Base-by-base conservation (phyloP, 2,113 vertebrate species). In the Mesocricetus auratus region DNA sequence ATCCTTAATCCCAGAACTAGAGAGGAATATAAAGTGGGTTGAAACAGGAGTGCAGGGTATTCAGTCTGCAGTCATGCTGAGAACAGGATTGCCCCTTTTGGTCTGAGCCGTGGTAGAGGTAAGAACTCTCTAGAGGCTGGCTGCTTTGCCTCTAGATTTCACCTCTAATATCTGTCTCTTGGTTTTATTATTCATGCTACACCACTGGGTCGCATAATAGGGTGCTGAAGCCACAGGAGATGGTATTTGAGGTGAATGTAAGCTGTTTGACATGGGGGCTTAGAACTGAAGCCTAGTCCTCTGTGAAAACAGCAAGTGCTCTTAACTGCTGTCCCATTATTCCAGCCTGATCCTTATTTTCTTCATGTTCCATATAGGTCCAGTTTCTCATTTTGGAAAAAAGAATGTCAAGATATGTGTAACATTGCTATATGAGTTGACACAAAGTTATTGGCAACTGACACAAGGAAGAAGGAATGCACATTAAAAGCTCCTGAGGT, bases 201-300 rank as follows among this genome's bases (percentile, higher is more conserved):
- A 15, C 5, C 11, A 13, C 5, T 60, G 53, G 36, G n/a, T 60
- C 6, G 2, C 24, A 42, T 60, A 42, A 42, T 19, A 62, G 24
- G 24, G 24, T 42, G 1, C 31, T 83, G 56, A 58, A 83, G 62
- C n/a, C 24, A n/a, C 15, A 29, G 7, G 24, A 29, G 3, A 17
- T 39, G 3, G 3, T 42, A 7, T 62, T 83, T 31, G 24, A 42
- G n/a, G n/a, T 62, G 58, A 7, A 42, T 83, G n/a, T 83, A 58
- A 17, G n/a, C 24, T 1, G 2, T 11, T 3, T 29, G 58, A 16
- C 13, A 8, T 29, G n/a, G n/a, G n/a, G 2, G 17, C 22, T 62
- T 83, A 31, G n/a, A 82, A 26, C 33, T 82, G 36, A 62, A 42
- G 24, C 15, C 39, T 29, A 31, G 12, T 8, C 58, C 11, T 64